Conservation (phyloP, 2,888 invertebrate species). For the Cataglyphis rosenhaueri region DNA sequence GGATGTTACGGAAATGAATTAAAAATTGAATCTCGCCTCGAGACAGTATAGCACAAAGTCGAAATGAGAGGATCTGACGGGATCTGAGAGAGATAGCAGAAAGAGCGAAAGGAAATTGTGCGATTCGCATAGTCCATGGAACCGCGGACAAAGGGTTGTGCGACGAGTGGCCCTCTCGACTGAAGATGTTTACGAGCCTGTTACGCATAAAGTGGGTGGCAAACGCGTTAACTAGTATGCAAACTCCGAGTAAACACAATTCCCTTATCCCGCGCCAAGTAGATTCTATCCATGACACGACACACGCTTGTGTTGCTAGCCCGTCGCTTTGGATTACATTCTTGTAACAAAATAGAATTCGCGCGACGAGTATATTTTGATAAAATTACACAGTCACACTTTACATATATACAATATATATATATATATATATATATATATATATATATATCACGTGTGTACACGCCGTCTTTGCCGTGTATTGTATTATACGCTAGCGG, state of each 20-base stretch:
- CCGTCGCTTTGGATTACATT: slow-evolving; percentile 51
- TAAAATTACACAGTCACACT: slow-evolving; percentile 31
- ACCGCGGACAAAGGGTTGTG: slow-evolving; percentile 69
- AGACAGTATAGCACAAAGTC: neutral
- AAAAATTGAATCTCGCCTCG: slow-evolving; percentile 43
- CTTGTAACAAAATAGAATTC: slow-evolving; percentile 33
- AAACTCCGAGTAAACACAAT: slow-evolving; percentile 84
- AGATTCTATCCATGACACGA: slow-evolving; percentile 50
- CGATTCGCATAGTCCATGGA: slow-evolving; percentile 58
- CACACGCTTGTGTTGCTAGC: slow-evolving; percentile 60
- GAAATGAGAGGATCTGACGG: slow-evolving; percentile 39
- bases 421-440: neutral
- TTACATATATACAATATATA: neutral
- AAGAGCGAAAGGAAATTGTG: slow-evolving; percentile 59
- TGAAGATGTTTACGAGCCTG: slow-evolving; percentile 82
- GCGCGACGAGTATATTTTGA: slow-evolving; percentile 39
- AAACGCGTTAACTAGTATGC: slow-evolving; percentile 82
- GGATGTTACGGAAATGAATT: slow-evolving; percentile 34
- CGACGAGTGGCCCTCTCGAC: slow-evolving; percentile 75
- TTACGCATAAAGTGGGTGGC: slow-evolving; percentile 78
- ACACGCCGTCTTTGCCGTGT: neutral
- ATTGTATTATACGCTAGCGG: neutral
- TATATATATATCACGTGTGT: neutral
- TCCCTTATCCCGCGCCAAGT: slow-evolving; percentile 78
- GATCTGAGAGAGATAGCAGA: slow-evolving; percentile 56